Percentiles rank a stretch among this genome's conserved stretches.
phyloP scores from a whole-genome alignment of 2,888 invertebrate genomes.

The Teleogryllus oceanicus region DNA sequence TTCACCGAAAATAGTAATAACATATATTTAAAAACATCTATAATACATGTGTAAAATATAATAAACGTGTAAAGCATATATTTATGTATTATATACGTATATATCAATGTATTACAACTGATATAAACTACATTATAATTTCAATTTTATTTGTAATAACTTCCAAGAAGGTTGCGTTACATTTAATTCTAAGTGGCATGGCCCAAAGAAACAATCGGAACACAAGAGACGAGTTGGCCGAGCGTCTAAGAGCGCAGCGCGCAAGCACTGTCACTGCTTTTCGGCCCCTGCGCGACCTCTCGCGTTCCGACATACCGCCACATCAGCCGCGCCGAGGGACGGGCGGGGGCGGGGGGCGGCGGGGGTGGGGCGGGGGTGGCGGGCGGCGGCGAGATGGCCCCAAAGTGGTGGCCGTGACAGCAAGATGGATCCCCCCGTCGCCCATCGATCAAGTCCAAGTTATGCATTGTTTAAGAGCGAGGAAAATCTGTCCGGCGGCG shows the following conservation, averaged over 20 bases:
- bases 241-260: not conserved
- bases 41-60: too few species aligned
- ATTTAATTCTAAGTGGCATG: too few species aligned
- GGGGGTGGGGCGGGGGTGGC: not conserved
- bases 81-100: too few species aligned
- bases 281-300: not conserved
- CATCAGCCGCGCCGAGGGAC: not conserved
- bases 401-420: constrained; percentile 37
- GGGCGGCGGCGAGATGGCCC: constrained; percentile 31
- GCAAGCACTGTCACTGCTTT: not conserved
- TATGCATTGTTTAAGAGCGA: constrained; percentile 38
- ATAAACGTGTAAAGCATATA: too few species aligned
- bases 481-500: constrained; percentile 35
- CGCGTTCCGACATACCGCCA: not conserved
- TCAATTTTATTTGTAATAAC: too few species aligned
- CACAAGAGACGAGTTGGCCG: too few species aligned
- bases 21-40: too few species aligned
- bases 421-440: constrained; percentile 37
- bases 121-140: too few species aligned
- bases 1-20: too few species aligned
- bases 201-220: too few species aligned
- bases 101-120: too few species aligned
- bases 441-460: constrained; percentile 37
- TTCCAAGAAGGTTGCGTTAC: too few species aligned
- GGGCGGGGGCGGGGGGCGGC: constrained; percentile 19